phyloP scores from a whole-genome alignment of 2,888 invertebrate genomes.

The Hypselothyrea guttata region DNA sequence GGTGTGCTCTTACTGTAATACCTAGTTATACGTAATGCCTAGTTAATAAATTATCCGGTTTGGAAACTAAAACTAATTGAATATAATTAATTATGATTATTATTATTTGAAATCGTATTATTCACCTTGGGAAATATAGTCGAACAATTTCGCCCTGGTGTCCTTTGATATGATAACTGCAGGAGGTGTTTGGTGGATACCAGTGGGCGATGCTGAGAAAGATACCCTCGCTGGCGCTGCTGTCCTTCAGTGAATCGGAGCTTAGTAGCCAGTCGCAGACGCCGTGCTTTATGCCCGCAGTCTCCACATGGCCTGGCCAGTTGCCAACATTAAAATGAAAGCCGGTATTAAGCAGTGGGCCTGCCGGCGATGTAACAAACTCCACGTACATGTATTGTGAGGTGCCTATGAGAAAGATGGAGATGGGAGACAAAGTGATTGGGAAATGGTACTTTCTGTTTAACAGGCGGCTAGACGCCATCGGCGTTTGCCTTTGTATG shows the following conservation, averaged over 20 bases:
- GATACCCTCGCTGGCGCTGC: constrained; percentile 92
- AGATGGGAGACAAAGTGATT: constrained; percentile 5
- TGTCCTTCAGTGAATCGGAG: constrained; percentile 89
- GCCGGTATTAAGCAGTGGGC: constrained; percentile 94
- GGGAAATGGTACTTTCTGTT: constrained; percentile 3
- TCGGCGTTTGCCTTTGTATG: constrained; percentile 26
- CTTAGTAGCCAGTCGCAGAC: constrained; percentile 94
- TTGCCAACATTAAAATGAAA: constrained; percentile 97
- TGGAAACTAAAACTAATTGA: too few species aligned
- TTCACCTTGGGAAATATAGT: constrained; percentile 93
- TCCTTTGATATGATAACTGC: constrained; percentile 94
- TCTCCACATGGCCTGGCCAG: constrained; percentile 96
- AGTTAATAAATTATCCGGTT: constrained; percentile 7
- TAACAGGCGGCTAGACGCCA: constrained; percentile 9
- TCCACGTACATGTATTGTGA: constrained; percentile 94
- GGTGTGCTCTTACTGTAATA: too few species aligned
- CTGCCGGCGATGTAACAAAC: constrained; percentile 94
- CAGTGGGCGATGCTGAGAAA: constrained; percentile 96
- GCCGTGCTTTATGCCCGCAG: constrained; percentile 92
- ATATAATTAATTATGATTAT: too few species aligned
- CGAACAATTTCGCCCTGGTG: constrained; percentile 93
- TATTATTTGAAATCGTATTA: constrained; percentile 8
- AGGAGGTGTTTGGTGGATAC: constrained; percentile 96
- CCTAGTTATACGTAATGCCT: too few species aligned
- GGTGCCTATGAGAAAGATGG: constrained; percentile 84